These are phyloP conservation scores for Andricus quercusramuli DNA, from an alignment of 2,888 invertebrate genomes.

Conservation along the genomic window DNA sequence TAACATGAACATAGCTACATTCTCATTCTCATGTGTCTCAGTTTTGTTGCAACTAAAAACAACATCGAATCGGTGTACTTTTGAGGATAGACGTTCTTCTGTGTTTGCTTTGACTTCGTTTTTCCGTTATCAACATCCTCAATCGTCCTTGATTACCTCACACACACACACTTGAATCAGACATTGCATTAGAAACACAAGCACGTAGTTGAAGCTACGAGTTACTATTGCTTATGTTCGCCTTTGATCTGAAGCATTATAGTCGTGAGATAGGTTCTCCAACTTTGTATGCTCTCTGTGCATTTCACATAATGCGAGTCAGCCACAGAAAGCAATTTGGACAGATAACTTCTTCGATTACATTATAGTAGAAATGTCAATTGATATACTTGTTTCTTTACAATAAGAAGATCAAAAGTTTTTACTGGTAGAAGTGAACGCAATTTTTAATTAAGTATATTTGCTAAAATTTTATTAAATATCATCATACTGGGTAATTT, in stretches of 20 bases:
- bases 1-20: too few relatives aligned
- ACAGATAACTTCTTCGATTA: background rate
- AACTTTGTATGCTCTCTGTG: conserved; percentile 5
- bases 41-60: too few relatives aligned
- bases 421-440: background rate
- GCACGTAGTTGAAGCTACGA: background rate
- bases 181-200: conserved; percentile 5
- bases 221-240: conserved; percentile 21
- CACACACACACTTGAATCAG: background rate
- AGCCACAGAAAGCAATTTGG: background rate
- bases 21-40: too few relatives aligned
- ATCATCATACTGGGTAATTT: too few relatives aligned
- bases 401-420: background rate
- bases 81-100: too few relatives aligned
- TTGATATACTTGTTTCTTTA: background rate
- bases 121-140: background rate
- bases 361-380: background rate
- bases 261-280: background rate
- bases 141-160: background rate
- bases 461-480: too few relatives aligned
- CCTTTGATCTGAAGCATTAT: conserved; percentile 30
- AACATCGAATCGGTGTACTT: too few relatives aligned
- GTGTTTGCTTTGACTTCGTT: background rate
- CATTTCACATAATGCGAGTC: conserved; percentile 11
- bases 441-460: too few relatives aligned